Conservation (phyloP, 1,140 invertebrate species). For the Eumeta japonica region DNA sequence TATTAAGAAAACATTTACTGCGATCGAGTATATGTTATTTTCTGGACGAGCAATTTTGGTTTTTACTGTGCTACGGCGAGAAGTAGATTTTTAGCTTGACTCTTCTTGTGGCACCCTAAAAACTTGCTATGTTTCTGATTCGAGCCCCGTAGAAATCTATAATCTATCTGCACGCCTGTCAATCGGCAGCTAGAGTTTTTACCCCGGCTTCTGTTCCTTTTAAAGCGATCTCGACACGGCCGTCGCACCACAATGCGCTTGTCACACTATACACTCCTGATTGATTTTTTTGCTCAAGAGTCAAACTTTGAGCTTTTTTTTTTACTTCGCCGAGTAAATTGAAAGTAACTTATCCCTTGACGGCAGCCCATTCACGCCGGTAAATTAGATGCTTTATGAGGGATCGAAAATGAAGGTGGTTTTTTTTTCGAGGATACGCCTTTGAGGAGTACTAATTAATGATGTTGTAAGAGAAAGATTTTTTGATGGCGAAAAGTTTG, state of each 20-base stretch:
- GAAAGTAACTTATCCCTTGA: slow-evolving; percentile 11
- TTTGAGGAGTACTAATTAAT: neutral
- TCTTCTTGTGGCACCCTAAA: too few relatives aligned
- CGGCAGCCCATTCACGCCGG: slow-evolving; percentile 12
- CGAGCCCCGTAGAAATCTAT: too few relatives aligned
- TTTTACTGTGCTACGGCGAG: too few relatives aligned
- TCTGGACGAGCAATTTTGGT: too few relatives aligned
- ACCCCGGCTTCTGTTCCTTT: slow-evolving; percentile 32
- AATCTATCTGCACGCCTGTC: slow-evolving; percentile 32
- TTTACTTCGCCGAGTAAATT: slow-evolving; percentile 23
- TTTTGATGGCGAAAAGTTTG: too few relatives aligned
- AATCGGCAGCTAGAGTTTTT: slow-evolving; percentile 34
- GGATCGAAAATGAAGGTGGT: neutral
- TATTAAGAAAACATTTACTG: too few relatives aligned
- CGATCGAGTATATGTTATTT: too few relatives aligned
- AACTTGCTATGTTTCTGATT: too few relatives aligned
- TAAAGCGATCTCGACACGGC: slow-evolving; percentile 36
- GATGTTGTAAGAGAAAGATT: slow-evolving; percentile 5
- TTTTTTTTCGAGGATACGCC: neutral
- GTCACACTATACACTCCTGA: slow-evolving; percentile 43
- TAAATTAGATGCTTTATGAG: slow-evolving; percentile 24
- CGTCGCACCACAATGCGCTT: slow-evolving; percentile 39
- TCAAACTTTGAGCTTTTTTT: slow-evolving; percentile 18
- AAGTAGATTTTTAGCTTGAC: too few relatives aligned
- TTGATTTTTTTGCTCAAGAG: slow-evolving; percentile 44